Evolutionary conservation across 2,113 vertebrate species (phyloP).

Genomic region (Cyanoliseus patagonus): DNA sequence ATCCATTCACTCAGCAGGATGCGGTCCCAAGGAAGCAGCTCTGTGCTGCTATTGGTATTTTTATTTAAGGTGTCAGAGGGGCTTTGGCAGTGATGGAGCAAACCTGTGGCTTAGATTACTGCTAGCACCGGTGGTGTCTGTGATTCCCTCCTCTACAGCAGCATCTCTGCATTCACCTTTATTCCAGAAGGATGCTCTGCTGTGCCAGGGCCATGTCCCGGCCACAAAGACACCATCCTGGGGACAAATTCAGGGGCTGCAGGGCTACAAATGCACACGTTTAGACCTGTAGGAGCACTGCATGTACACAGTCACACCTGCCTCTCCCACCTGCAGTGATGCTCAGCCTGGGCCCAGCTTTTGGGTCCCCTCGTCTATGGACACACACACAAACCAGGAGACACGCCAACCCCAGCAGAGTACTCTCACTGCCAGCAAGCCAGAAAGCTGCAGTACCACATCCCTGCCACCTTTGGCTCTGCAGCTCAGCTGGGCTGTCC

Average conservation of each 20-base stretch:
- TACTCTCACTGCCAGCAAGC: not conserved
- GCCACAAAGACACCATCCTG: not conserved
- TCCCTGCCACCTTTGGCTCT: not conserved
- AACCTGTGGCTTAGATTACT: not conserved
- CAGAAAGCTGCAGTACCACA: not conserved
- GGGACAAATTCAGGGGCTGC: not conserved
- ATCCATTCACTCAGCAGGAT: not conserved
- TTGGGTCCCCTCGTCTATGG: not conserved
- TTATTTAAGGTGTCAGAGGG: not conserved
- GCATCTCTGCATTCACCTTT: not conserved
- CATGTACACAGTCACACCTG: accelerated
- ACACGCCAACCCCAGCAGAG: not conserved
- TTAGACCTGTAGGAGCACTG: accelerated
- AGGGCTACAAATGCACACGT: accelerated
- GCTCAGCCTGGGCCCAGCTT: not conserved
- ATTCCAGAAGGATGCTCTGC: not conserved
- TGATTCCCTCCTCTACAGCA: not conserved
- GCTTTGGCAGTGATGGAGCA: not conserved
- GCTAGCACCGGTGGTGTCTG: not conserved
- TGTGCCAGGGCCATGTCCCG: not conserved
- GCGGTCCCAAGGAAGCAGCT: not conserved
- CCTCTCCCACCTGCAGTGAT: not conserved
- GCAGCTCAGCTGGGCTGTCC: not conserved
- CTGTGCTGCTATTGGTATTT: not conserved
- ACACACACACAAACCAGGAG: not conserved